Base-by-base conservation (phyloP, 92 coral and sea anemone species). In the Plumapathes pennacea region DNA sequence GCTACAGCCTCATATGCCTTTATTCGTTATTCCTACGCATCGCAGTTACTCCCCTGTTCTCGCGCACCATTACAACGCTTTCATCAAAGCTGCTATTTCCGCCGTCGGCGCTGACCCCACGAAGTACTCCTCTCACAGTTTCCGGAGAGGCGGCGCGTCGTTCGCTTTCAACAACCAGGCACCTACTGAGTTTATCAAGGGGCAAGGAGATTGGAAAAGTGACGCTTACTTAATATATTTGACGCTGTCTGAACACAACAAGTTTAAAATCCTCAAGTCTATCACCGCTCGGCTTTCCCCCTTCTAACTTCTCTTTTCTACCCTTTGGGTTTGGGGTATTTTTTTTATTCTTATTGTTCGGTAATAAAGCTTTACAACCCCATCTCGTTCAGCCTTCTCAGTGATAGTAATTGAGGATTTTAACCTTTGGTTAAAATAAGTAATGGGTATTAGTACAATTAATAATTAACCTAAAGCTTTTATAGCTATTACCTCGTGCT, bases 111-210 rank as follows among this genome's bases (percentile, higher is more conserved):
- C 30, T 27, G 25, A 45, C 6, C 45, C 47, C 18, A 17, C 47
- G n/a, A 57, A 69, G 4, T 69, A 24, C 17, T 71, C 68, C 25
- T 76, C 78, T 18, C 70, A 54, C 44, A 54, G 60, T 18, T 54
- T 54, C 23, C 60, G 15, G 33, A 54, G 29, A 54, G 32, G 55
- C n/a, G 57, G 57, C 25, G 61, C 61, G 14, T 34, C 61, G 29
- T 56, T 36, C 11, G 62, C 62, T 37, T 54, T 54, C 60, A 19
- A 27, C 44, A 27, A 19, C 17, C 29, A 33, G 23, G 60, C 60
- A 12, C 46, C 72, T 19, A 50, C 43, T 3, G 69, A 32, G 14
- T 61, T 61, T 61, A 61, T 61, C 31, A 54, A 54, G 46, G 75
- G 66, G 5, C 67, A 54, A 55, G 75, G 64, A 26, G 52, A 51